phyloP scores from a whole-genome alignment of 2,888 invertebrate genomes.

The Aproaerema taeniolella region DNA sequence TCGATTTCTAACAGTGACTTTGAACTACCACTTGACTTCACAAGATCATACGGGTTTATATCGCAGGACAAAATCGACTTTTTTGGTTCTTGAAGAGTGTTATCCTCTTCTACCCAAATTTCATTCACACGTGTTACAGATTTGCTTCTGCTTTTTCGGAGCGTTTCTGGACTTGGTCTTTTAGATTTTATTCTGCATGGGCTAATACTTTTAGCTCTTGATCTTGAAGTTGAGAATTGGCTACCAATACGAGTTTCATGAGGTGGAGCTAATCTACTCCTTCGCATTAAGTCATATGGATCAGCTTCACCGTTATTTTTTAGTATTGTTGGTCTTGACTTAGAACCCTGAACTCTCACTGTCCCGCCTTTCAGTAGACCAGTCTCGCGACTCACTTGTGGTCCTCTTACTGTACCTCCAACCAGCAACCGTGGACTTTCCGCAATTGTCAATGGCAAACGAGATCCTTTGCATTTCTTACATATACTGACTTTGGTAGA shows the following conservation, averaged over 20 bases:
- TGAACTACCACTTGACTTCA: constrained; percentile 74
- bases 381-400: constrained; percentile 60
- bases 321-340: constrained; percentile 80
- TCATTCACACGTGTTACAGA: constrained; percentile 70
- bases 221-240: constrained; percentile 67
- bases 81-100: constrained; percentile 48
- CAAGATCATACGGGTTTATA: constrained; percentile 90
- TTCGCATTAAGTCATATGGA: constrained; percentile 90
- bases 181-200: constrained; percentile 76
- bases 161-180: constrained; percentile 62
- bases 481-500: constrained; percentile 86
- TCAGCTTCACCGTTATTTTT: constrained; percentile 79
- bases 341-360: constrained; percentile 78
- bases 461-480: constrained; percentile 90
- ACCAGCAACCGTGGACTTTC: constrained; percentile 73
- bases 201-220: constrained; percentile 76
- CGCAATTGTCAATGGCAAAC: constrained; percentile 82
- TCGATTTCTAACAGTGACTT: constrained; percentile 70
- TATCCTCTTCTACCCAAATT: constrained; percentile 62
- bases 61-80: constrained; percentile 89
- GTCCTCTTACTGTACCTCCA: constrained; percentile 81
- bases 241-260: constrained; percentile 72
- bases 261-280: constrained; percentile 84
- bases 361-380: constrained; percentile 79
- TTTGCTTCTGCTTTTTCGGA: constrained; percentile 62